Evolutionary conservation across 2,888 invertebrate genomes (phyloP).

Genomic region (Erebia epiphron): DNA sequence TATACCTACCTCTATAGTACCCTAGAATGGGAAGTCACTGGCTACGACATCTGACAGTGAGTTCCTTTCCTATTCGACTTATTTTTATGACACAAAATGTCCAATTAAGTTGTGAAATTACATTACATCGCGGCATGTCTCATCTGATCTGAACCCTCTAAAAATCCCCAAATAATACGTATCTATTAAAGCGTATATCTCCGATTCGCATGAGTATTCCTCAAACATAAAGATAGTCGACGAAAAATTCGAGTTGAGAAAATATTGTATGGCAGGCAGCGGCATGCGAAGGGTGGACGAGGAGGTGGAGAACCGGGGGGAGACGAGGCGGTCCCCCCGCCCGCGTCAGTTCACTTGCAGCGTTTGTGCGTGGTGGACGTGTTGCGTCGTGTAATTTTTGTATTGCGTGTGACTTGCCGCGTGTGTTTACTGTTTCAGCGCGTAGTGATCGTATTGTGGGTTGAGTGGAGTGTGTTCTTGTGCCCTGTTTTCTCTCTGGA

Average conservation of each 20-base stretch:
- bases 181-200: constrained; percentile 80
- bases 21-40: too few species aligned
- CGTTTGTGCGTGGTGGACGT: constrained; percentile 57
- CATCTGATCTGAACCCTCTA: constrained; percentile 46
- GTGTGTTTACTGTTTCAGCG: constrained; percentile 54
- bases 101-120: neutral
- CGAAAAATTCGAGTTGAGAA: constrained; percentile 81
- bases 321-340: constrained; percentile 57
- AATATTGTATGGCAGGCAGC: constrained; percentile 76
- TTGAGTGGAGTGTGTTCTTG: constrained; percentile 73
- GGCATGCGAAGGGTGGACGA: constrained; percentile 67
- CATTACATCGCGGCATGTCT: constrained; percentile 30
- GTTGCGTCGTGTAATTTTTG: constrained; percentile 46
- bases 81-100: too few species aligned
- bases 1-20: too few species aligned
- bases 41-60: too few species aligned
- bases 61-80: neutral
- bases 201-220: constrained; percentile 80
- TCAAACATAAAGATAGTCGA: constrained; percentile 80
- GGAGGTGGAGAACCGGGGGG: constrained; percentile 53
- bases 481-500: constrained; percentile 59
- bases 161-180: constrained; percentile 77
- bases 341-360: constrained; percentile 65
- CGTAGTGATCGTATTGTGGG: constrained; percentile 66
- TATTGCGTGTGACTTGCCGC: constrained; percentile 70